Percentiles rank a stretch among this genome's conserved stretches.
These are phyloP conservation scores for Dichetophora obliterata DNA, from an alignment of 2,888 invertebrate species.

Conservation along the genomic window DNA sequence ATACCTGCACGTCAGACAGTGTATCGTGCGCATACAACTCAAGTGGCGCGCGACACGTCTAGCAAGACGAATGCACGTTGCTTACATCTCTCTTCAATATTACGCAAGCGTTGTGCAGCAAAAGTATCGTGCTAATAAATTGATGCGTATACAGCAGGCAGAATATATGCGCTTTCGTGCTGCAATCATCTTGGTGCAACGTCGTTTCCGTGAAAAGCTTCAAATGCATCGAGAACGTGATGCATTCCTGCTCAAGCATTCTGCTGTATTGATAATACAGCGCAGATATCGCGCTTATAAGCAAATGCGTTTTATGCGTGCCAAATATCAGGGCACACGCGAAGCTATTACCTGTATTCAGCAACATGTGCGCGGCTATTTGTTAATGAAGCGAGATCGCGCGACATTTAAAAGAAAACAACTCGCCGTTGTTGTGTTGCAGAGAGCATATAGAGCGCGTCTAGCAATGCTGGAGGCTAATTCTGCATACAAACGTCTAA, in stretches of 20 bases:
- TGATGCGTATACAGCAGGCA: conserved; percentile 56
- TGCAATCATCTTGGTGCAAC: conserved; percentile 62
- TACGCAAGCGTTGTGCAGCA: conserved; percentile 59
- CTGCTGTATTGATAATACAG: conserved; percentile 62
- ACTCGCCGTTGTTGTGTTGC: conserved; percentile 47
- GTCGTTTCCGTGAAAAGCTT: conserved; percentile 59
- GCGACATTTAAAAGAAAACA: conserved; percentile 38
- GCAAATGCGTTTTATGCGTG: conserved; percentile 60
- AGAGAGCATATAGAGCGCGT: conserved; percentile 57
- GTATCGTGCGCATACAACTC: conserved; percentile 58
- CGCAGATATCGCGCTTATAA: conserved; percentile 56
- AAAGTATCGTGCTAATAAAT: conserved; percentile 56
- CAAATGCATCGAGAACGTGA: conserved; percentile 51
- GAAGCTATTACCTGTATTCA: conserved; percentile 66
- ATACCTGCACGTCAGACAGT: conserved; percentile 53
- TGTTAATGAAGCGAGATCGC: conserved; percentile 50
- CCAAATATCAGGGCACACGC: conserved; percentile 58
- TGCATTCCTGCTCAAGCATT: conserved; percentile 56
- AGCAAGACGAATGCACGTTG: conserved; percentile 54
- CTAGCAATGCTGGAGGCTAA: conserved; percentile 49
- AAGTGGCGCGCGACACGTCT: conserved; percentile 64
- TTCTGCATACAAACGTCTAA: conserved; percentile 51
- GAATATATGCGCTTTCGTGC: conserved; percentile 51
- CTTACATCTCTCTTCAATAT: conserved; percentile 57
- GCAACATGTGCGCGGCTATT: conserved; percentile 61